Base-by-base conservation (phyloP, 2,113 vertebrate species). In the Sigmodon hispidus region DNA sequence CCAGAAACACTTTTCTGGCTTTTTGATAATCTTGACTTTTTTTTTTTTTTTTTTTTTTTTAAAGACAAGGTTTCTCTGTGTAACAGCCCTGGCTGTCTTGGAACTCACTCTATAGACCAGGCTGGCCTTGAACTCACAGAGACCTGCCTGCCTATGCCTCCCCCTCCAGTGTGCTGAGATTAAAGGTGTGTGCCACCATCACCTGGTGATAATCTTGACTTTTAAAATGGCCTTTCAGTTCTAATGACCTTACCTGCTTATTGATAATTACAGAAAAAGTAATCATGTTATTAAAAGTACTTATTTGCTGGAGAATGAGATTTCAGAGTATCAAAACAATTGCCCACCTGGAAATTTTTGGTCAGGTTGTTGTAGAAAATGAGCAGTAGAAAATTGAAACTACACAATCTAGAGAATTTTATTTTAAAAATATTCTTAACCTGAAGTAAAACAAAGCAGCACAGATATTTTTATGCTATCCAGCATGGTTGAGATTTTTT, bases 351-450 rank as follows among this genome's bases (percentile, higher is more conserved):
- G 83, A 94, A 94, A 92, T 75, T 96, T 94, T 96, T 90, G 94
- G 79, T 97, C 81, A 97, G 93, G 86, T 97, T 94, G 80, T 91
- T 73, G 34, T 76, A 94, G 96, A 96, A 95, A 96, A 95, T 96
- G 76, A 96, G 95, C 92, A 96, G 87, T 97, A 65, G 89, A 80
- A 93, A 96, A 93, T 95, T 93, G 70, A 95, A 96, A 81, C 70
- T 73, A 80, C 59, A 40, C 67, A 96, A 93, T 96, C 79, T 97
- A 93, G 89, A 81, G 75, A 69, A 84, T 94, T 96, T 95, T 95
- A 97, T 97, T 98, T 97, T 96, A 73, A 94, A 96, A 94, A 87
- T 93, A 43, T 91, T 95, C 88, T 95, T 94, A 94, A 94, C 90
- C 92, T 76, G 69, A 69, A 70, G 36, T 75, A 31, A 76, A 77